These are phyloP conservation scores for Eospalax fontanierii DNA, from an alignment of 2,797 vertebrate genomes.

Conservation along the genomic window DNA sequence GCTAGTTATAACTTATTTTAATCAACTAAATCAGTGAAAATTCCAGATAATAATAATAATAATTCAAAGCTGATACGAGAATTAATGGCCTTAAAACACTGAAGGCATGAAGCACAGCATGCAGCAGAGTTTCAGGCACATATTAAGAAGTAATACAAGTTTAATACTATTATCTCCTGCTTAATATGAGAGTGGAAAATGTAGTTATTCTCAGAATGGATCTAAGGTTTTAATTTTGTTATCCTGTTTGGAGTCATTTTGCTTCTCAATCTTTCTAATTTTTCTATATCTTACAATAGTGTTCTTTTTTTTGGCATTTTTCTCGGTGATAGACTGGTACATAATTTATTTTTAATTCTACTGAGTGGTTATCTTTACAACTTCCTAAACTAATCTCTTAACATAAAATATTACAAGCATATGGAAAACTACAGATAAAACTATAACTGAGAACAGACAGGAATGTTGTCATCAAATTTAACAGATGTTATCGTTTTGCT, in stretches of 20 bases:
- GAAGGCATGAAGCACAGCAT: neutral
- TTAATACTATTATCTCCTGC: neutral
- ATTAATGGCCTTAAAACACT: slow-evolving; percentile 17
- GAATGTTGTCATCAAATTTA: slow-evolving; percentile 39
- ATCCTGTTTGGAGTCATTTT: neutral
- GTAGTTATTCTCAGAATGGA: neutral
- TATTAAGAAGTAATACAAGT: slow-evolving; percentile 1
- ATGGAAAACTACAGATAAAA: slow-evolving; percentile 66
- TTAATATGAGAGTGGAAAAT: neutral
- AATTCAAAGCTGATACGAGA: neutral
- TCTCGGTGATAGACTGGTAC: neutral
- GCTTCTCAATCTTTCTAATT: neutral
- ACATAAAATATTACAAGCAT: slow-evolving; percentile 62
- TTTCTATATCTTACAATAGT: neutral
- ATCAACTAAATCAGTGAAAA: neutral
- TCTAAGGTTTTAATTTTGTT: neutral
- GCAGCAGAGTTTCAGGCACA: neutral
- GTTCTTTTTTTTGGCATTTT: neutral
- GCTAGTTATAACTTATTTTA: neutral
- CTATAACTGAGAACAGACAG: slow-evolving; percentile 1
- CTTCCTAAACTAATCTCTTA: slow-evolving; percentile 65
- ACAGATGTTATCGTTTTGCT: slow-evolving; percentile 64
- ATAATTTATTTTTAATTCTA: slow-evolving; percentile 62
- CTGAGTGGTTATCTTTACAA: slow-evolving; percentile 45
- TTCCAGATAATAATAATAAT: neutral